phyloP scores from a whole-genome alignment of 2,113 vertebrate species.

The Fulmarus glacialis region DNA sequence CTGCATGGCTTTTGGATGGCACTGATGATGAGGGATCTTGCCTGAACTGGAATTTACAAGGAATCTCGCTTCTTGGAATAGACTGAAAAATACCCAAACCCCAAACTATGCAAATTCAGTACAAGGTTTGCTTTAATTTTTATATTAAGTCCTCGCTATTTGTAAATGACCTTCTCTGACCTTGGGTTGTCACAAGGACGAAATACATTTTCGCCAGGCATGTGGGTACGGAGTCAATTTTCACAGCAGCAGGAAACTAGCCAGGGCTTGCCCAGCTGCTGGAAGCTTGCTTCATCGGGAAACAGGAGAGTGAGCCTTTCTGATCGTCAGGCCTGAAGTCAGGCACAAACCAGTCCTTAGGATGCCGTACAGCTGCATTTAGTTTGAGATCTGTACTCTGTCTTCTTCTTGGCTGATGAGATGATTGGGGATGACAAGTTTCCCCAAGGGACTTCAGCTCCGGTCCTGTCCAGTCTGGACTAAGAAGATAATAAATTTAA shows the following conservation, averaged over 20 bases:
- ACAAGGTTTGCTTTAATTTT: neutral
- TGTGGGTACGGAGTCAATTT: neutral
- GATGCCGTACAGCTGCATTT: neutral
- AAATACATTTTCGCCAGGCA: neutral
- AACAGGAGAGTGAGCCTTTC: neutral
- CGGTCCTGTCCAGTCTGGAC: neutral
- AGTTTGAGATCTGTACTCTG: neutral
- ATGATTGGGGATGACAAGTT: neutral
- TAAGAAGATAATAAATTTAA: neutral
- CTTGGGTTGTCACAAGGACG: neutral
- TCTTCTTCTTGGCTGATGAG: neutral
- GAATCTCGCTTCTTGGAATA: neutral
- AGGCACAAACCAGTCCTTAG: neutral
- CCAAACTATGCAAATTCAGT: neutral
- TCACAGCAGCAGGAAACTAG: constrained; percentile 3
- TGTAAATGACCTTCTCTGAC: neutral
- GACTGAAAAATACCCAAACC: neutral
- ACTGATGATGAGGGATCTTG: neutral
- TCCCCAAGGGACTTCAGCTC: neutral
- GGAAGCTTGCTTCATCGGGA: neutral
- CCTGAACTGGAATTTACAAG: neutral
- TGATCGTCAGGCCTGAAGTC: neutral
- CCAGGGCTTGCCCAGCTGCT: neutral
- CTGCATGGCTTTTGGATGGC: neutral
- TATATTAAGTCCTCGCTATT: neutral